Evolutionary conservation across 2,888 invertebrate species (phyloP).

Genomic region (Oscheius sp.): DNA sequence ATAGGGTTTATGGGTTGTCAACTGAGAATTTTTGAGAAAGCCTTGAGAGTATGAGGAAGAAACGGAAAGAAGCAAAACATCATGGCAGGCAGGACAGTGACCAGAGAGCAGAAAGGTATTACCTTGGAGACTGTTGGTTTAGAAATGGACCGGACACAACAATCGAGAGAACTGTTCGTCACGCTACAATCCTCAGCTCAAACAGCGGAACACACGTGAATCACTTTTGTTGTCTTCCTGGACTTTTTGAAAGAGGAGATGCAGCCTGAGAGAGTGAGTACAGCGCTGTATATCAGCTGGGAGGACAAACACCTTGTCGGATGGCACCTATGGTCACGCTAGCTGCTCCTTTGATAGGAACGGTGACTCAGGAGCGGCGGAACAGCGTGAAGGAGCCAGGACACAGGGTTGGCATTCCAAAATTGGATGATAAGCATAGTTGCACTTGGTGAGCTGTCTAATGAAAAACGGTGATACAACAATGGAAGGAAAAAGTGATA

Average conservation of each 20-base stretch:
- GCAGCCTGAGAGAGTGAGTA: background rate
- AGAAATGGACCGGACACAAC: constrained; percentile 29
- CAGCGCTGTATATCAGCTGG: constrained; percentile 4
- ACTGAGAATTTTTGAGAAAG: too few species aligned
- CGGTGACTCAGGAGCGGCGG: constrained; percentile 27
- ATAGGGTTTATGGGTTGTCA: too few species aligned
- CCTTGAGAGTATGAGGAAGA: background rate
- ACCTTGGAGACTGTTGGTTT: background rate
- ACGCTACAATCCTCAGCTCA: constrained; percentile 29
- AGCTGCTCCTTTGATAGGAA: constrained; percentile 31
- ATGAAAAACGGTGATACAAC: background rate
- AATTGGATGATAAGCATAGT: constrained; percentile 9
- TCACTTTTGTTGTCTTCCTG: constrained; percentile 23
- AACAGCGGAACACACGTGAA: constrained; percentile 18
- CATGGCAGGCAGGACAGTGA: too few species aligned
- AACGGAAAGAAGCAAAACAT: background rate
- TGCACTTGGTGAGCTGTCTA: constrained; percentile 10
- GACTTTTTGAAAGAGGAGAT: background rate
- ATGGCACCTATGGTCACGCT: constrained; percentile 27
- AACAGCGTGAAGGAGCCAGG: constrained; percentile 1
- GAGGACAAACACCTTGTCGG: constrained; percentile 22
- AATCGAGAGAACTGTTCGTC: constrained; percentile 22
- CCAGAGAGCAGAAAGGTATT: background rate
- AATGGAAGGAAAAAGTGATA: background rate
- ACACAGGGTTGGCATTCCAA: constrained; percentile 10